Percentiles rank a stretch among this genome's conserved stretches.
These are phyloP conservation scores for Pyrgus malvae DNA, from an alignment of 2,888 invertebrate genomes.

Conservation along the genomic window DNA sequence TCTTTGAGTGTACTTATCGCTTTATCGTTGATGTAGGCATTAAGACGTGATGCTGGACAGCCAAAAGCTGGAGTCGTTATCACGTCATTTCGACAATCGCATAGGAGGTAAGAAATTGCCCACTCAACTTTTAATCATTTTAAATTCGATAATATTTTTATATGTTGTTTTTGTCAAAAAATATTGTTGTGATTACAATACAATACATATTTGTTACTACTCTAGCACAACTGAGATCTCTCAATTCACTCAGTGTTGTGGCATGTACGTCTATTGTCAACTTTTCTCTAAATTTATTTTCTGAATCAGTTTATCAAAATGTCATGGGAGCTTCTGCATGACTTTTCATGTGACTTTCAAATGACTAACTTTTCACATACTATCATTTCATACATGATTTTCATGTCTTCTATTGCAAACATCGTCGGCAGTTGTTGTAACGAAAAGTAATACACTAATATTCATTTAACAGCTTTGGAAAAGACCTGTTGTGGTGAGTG, in stretches of 20 bases:
- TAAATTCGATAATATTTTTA: neutral
- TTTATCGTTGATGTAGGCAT: conserved; percentile 51
- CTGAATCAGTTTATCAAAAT: conserved; percentile 33
- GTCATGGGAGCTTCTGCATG: conserved; percentile 53
- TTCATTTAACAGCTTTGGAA: conserved; percentile 80
- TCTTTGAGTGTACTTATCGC: too few species aligned
- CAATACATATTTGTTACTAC: conserved; percentile 29
- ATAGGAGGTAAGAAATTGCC: conserved; percentile 87
- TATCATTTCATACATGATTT: conserved; percentile 24
- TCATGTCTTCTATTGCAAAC: conserved; percentile 16
- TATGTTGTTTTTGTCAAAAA: neutral
- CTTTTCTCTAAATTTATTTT: conserved; percentile 35
- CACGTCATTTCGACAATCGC: conserved; percentile 93
- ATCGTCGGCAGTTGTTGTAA: conserved; percentile 29
- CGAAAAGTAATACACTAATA: conserved; percentile 51
- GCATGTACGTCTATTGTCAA: conserved; percentile 63
- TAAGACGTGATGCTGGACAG: conserved; percentile 73
- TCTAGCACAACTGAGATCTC: conserved; percentile 53
- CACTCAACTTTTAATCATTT: neutral
- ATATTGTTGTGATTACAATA: neutral
- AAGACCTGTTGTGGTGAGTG: conserved; percentile 81
- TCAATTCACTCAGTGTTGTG: conserved; percentile 57
- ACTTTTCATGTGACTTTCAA: conserved; percentile 34
- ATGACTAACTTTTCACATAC: conserved; percentile 9
- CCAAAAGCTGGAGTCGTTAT: conserved; percentile 94